These are phyloP conservation scores for Gerris lacustris DNA, from an alignment of 2,888 invertebrate species.

Conservation along the genomic window DNA sequence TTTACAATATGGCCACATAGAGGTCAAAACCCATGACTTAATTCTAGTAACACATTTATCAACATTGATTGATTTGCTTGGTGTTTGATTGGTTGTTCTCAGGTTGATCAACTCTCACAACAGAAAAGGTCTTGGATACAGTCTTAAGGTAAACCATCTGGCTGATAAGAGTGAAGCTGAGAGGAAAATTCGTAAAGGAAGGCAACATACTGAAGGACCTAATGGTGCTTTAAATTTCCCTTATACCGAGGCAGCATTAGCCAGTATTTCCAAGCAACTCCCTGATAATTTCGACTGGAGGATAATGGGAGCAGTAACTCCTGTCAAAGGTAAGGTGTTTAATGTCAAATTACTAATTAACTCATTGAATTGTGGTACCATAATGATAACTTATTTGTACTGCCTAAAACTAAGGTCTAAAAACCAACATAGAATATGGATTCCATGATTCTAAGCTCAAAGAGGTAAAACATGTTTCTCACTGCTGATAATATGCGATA, in stretches of 20 bases:
- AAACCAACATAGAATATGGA: too few species aligned
- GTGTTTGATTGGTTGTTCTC: constrained; percentile 16
- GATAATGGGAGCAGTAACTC: constrained; percentile 80
- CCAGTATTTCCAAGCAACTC: constrained; percentile 36
- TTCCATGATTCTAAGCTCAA: too few species aligned
- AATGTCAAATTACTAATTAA: too few species aligned
- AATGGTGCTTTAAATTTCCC: constrained; percentile 66
- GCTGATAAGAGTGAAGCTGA: constrained; percentile 71
- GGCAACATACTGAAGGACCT: constrained; percentile 45
- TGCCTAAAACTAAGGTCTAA: too few species aligned
- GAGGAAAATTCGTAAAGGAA: constrained; percentile 59
- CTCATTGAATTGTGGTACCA: too few species aligned
- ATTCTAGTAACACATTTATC: too few species aligned
- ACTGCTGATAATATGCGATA: too few species aligned
- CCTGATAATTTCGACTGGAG: constrained; percentile 83
- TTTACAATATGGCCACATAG: too few species aligned
- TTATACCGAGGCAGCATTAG: constrained; percentile 45
- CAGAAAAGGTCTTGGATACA: constrained; percentile 58
- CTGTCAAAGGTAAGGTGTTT: constrained; percentile 61
- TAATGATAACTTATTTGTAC: too few species aligned
- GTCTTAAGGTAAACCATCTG: constrained; percentile 71
- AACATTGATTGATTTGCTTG: too few species aligned
- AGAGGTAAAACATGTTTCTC: too few species aligned
- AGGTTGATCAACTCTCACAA: constrained; percentile 71
- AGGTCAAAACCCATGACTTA: too few species aligned